A percentile compares a stretch with the other conserved stretches of the same genome.
These are phyloP conservation scores for Gallinago jamesoni DNA, from an alignment of 2,113 vertebrate genomes.

Conservation along the genomic window DNA sequence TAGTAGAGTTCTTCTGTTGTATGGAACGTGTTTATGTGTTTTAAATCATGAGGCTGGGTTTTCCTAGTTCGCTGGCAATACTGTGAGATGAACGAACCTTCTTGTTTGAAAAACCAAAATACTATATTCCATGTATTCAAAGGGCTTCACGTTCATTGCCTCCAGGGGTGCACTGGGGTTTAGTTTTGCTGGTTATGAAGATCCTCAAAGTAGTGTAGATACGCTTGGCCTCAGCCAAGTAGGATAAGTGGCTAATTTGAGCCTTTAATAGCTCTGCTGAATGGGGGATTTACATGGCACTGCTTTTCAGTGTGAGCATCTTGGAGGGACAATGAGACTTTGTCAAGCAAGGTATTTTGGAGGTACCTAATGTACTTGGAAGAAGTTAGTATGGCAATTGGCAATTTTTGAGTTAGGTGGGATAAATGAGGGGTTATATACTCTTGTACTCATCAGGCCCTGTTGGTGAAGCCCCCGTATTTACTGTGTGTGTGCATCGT, in stretches of 20 bases:
- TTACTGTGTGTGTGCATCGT: fast-evolving
- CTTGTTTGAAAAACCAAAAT: not conserved
- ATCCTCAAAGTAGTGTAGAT: not conserved
- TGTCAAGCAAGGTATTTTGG: not conserved
- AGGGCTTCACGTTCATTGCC: fast-evolving
- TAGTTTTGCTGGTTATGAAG: not conserved
- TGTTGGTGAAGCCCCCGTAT: fast-evolving
- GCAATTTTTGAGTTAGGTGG: not conserved
- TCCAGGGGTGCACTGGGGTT: not conserved
- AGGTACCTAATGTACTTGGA: fast-evolving
- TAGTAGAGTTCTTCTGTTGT: too few species aligned
- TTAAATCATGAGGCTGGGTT: not conserved
- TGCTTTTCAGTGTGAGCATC: fast-evolving
- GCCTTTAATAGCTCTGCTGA: fast-evolving
- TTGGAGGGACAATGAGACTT: not conserved
- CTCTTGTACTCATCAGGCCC: not conserved
- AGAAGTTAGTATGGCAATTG: fast-evolving
- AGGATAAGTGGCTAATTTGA: not conserved
- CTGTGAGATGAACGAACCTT: not conserved
- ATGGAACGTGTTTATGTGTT: not conserved
- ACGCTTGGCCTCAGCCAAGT: not conserved
- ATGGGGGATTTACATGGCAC: not conserved
- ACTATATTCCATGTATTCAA: fast-evolving
- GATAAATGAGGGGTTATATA: too few species aligned
- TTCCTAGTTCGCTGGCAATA: not conserved